Evolutionary conservation across 2,113 vertebrate genomes (phyloP), one percentile per base, ranked within the genome.

Genomic region (Lates calcarifer): DNA sequence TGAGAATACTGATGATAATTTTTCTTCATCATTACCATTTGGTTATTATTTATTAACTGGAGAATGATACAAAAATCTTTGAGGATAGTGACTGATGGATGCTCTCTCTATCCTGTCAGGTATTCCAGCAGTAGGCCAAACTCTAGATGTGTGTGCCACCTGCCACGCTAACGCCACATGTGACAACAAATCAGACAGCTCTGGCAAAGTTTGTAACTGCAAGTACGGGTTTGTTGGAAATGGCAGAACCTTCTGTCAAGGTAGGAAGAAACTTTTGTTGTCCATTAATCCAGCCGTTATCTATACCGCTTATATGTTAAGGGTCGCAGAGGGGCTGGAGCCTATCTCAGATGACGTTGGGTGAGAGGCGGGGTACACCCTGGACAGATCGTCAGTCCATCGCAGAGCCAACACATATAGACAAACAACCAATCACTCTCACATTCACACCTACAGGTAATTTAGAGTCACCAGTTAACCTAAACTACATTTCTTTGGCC

Each of bases 141-240:
- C n/a, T 45, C 47, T 89, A 17, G 95, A 97, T 61, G 91, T 98
- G 39, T 99, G 98, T 86, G 89, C 92, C 24, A 94, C 94, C 49
- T 99, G 98, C 86, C 98, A 99, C 7, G 0, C 74, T 41, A 94
- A 97, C 7, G 98, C 98, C 79, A 97, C 94, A 0, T 99, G 98
- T 86, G 94, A 95, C 0, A 84, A 96, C 65, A 96, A 90, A 79
- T 3, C 15, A 0, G 94, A 96, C 3, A 93, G 95, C 22, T 95
- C 94, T 24, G 96, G 95, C 55, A 96, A 96, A 69, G 90, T 96
- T 64, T 99, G 98, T 55, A 96, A 96, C 85, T 99, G 98, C 93
- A 97, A 96, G 85, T 98, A 97, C 2, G 98, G 98, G 65, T 98
- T 98, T 88, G 94, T 96, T 58, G 98, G 98, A 79, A 98, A 99